These are phyloP conservation scores for Drosophila atroscutellata DNA, from an alignment of 2,888 invertebrate genomes.

Conservation along the genomic window DNA sequence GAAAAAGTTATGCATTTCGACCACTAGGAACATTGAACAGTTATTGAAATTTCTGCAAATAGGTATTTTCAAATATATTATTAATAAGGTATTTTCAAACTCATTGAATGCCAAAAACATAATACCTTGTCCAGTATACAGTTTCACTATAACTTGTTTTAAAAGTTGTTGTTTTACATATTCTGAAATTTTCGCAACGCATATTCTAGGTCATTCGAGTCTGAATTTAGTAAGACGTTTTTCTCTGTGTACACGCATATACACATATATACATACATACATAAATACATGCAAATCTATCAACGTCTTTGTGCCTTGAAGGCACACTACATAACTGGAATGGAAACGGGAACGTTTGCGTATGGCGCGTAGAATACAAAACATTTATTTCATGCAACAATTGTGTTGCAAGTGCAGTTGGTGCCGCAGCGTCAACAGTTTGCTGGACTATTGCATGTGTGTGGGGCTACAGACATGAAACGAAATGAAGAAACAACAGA, in stretches of 20 bases:
- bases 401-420: slow-evolving; percentile 63
- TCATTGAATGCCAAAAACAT: not conserved
- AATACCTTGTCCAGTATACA: not conserved
- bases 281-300: slow-evolving; percentile 66
- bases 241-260: not conserved
- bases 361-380: slow-evolving; percentile 45
- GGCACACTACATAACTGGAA: slow-evolving; percentile 24
- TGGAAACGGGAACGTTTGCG: slow-evolving; percentile 11
- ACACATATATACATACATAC: not conserved
- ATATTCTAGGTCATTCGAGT: not conserved
- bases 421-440: slow-evolving; percentile 15
- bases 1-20: not conserved
- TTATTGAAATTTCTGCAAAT: no score
- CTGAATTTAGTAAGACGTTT: not conserved
- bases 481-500: slow-evolving; percentile 30
- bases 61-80: no score
- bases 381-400: slow-evolving; percentile 77
- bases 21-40: no score
- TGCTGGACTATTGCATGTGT: slow-evolving; percentile 17
- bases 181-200: no score
- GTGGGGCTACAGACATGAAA: slow-evolving; percentile 21
- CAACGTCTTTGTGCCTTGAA: slow-evolving; percentile 65
- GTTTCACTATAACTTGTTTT: not conserved
- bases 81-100: not conserved
- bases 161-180: not conserved